Percentiles rank a stretch among this genome's conserved stretches.
Evolutionary conservation across 2,797 vertebrate genomes (phyloP).

Genomic region (Lutjanus campechanus): DNA sequence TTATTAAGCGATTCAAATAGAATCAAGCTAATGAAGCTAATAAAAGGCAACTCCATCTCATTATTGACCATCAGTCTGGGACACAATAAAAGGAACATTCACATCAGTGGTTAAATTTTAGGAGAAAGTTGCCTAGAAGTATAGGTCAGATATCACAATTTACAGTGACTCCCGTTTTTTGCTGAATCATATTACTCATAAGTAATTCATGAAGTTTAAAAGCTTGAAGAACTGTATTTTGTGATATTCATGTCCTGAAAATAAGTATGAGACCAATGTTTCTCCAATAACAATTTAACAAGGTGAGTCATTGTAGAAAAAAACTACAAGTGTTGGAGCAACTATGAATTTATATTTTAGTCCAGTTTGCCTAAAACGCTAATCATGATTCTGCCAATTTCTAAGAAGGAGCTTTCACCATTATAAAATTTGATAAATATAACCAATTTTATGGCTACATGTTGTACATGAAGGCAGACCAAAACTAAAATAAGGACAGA

Average conservation of each 20-base stretch:
- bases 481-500: slow-evolving; percentile 4
- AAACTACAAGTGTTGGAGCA: not conserved
- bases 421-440: not conserved
- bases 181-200: not conserved
- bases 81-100: not conserved
- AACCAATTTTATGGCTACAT: not conserved
- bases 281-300: not conserved
- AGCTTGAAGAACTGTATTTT: not conserved
- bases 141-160: not conserved
- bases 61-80: not conserved
- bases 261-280: not conserved
- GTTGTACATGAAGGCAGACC: slow-evolving; percentile 6
- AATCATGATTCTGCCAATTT: not conserved
- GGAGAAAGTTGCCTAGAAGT: not conserved
- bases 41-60: not conserved
- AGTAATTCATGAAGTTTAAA: not conserved
- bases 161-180: not conserved
- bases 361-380: not conserved
- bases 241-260: not conserved
- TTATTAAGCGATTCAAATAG: not conserved
- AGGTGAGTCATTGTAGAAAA: not conserved
- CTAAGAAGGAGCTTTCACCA: not conserved
- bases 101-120: not conserved
- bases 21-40: not conserved
- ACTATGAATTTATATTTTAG: not conserved